Evolutionary conservation across 1,140 invertebrate genomes (phyloP), one percentile per base, ranked within the genome.

Genomic region (Campodea augens): DNA sequence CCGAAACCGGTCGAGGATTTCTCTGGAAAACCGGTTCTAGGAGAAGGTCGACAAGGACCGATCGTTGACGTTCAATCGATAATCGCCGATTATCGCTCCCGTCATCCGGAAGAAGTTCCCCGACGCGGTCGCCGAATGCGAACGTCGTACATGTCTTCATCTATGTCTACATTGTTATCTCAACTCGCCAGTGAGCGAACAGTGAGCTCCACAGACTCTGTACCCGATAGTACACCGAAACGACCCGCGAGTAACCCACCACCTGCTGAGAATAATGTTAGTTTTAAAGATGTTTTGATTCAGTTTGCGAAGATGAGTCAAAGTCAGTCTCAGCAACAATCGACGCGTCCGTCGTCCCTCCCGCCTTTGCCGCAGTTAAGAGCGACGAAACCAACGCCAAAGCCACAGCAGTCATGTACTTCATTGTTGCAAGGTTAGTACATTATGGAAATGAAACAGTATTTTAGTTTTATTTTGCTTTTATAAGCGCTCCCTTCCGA

Each of bases 11-110:
- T 39, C 20, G 40, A 20, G 10, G 37, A 21, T 15, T 13, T 29
- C 12, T 15, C 15, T 4, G 4, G 22, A 37, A 60, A 63, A 41
- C 54, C 64, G 25, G 61, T 68, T 22, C 67, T 71, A 42, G 68
- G 70, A 1, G 68, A 74, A 58, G 77, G 78, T 0, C 65, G 78
- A 19, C 77, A 84, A 53, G 77, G 81, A 0, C 72, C 78, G 0
- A 78, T 78, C 22, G 71, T 84, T 38, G 78, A 84, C 58, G 81
- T 86, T 10, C 72, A 78, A 55, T 78, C 81, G 3, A 78, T 87
- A 42, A 86, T 87, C 54, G 81, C 79, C 1, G 80, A 84, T 59
- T 81, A 84, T 55, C 69, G 80, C 47, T 73, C 79, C 38, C 65
- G 74, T 48, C 75, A 81, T 60, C 78, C 78, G 0, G 76, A 80